phyloP scores from a whole-genome alignment of 2,888 invertebrate genomes.

The Drosophila colorata region DNA sequence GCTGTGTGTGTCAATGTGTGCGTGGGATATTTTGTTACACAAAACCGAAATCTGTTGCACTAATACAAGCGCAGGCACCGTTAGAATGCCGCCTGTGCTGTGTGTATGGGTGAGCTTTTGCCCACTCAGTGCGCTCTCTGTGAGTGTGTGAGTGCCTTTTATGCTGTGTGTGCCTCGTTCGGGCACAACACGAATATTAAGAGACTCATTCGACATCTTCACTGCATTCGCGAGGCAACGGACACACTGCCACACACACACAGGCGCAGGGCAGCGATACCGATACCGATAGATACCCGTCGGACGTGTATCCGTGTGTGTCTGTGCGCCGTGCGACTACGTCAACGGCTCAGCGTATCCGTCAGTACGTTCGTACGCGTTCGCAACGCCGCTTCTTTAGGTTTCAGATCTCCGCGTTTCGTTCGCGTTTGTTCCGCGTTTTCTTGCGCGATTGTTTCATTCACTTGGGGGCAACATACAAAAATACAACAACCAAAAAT shows the following conservation, averaged over 20 bases:
- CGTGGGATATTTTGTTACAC: constrained; percentile 79
- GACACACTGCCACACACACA: constrained; percentile 10
- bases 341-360: constrained; percentile 73
- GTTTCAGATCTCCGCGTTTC: constrained; percentile 62
- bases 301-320: constrained; percentile 31
- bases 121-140: constrained; percentile 27
- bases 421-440: constrained; percentile 57
- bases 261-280: constrained; percentile 42
- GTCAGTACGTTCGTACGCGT: constrained; percentile 81
- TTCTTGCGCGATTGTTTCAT: constrained; percentile 61
- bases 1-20: constrained; percentile 27
- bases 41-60: constrained; percentile 71
- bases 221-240: constrained; percentile 51
- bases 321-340: constrained; percentile 71
- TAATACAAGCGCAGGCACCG: constrained; percentile 50
- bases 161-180: constrained; percentile 16
- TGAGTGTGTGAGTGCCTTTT: constrained; percentile 8
- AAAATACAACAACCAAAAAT: constrained; percentile 15
- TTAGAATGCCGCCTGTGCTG: constrained; percentile 57
- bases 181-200: constrained; percentile 41
- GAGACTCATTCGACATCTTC: constrained; percentile 66
- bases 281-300: constrained; percentile 60
- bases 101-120: constrained; percentile 46
- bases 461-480: constrained; percentile 14
- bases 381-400: constrained; percentile 77